Base-by-base conservation (phyloP, 1,140 invertebrate genomes). In the Eriosoma lanigerum region DNA sequence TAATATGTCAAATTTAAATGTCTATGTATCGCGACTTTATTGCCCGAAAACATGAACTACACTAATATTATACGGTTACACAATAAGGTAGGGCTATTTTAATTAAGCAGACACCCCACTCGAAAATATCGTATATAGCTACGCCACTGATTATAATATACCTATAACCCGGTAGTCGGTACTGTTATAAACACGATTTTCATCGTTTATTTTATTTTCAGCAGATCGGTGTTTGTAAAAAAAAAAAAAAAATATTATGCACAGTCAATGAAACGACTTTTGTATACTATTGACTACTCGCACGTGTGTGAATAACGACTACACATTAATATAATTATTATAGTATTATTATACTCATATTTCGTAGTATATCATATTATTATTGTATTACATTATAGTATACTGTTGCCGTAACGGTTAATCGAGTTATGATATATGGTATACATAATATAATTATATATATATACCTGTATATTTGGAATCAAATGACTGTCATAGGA, bases 321-420 rank as follows among this genome's bases (percentile, higher is more conserved):
- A n/a, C 64, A 24, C 10, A 60, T 19, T 26, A 26, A 10, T 58
- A n/a, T n/a, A n/a, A n/a, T n/a, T n/a, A n/a, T n/a, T n/a, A n/a
- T n/a, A n/a, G n/a, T n/a, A n/a, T n/a, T n/a, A n/a, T n/a, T n/a
- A n/a, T n/a, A n/a, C n/a, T n/a, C n/a, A n/a, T n/a, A n/a, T n/a
- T n/a, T n/a, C n/a, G n/a, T n/a, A n/a, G n/a, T n/a, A n/a, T n/a
- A n/a, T n/a, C n/a, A 38, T 38, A 38, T 38, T 4, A 38, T 3
- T 38, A 38, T 38, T 38, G 32, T 38, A 38, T 38, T n/a, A n/a
- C n/a, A 38, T 38, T 38, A 38, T 38, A 38, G 8, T 38, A 38
- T 72, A 38, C 72, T 58, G 29, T 76, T 76, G 32, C 1, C 54
- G 52, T 76, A 76, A 76, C 73, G 73, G 73, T 76, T 76, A 58